These are phyloP conservation scores for Euwallacea fornicatus DNA, from an alignment of 1,140 invertebrate genomes.

Conservation along the genomic window DNA sequence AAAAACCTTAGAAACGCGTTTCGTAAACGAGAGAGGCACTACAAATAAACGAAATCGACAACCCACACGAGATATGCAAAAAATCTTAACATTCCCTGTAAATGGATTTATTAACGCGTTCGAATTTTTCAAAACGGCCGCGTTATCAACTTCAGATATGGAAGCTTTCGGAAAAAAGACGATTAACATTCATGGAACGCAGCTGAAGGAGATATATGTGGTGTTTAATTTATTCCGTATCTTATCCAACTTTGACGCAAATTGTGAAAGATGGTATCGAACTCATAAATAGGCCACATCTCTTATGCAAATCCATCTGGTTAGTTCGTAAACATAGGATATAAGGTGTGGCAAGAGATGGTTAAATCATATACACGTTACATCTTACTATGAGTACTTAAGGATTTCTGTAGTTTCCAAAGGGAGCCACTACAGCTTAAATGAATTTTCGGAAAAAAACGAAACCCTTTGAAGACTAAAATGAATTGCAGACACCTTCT, in stretches of 20 bases:
- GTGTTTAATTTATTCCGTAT: constrained; percentile 19
- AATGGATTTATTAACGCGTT: constrained; percentile 18
- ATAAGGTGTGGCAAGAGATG: too few species aligned
- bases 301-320: constrained; percentile 10
- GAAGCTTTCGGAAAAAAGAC: neutral
- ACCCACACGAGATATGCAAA: constrained; percentile 9
- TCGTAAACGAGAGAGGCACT: constrained; percentile 3
- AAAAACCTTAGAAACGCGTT: constrained; percentile 7
- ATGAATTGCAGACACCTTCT: too few species aligned
- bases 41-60: constrained; percentile 9
- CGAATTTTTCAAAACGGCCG: constrained; percentile 6
- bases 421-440: too few species aligned
- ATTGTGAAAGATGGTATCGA: constrained; percentile 24
- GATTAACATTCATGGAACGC: constrained; percentile 16
- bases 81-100: constrained; percentile 10
- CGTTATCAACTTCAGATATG: constrained; percentile 10
- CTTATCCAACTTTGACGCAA: constrained; percentile 22
- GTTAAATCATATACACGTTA: too few species aligned
- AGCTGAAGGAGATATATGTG: neutral
- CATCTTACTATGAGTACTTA: too few species aligned
- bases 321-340: too few species aligned
- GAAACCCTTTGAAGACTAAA: too few species aligned
- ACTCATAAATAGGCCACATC: constrained; percentile 16
- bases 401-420: too few species aligned
- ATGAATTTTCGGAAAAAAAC: too few species aligned